A percentile compares a stretch with the other conserved stretches of the same genome.
Evolutionary conservation across 2,113 vertebrate genomes (phyloP).

Genomic region (Gymnogyps californianus): DNA sequence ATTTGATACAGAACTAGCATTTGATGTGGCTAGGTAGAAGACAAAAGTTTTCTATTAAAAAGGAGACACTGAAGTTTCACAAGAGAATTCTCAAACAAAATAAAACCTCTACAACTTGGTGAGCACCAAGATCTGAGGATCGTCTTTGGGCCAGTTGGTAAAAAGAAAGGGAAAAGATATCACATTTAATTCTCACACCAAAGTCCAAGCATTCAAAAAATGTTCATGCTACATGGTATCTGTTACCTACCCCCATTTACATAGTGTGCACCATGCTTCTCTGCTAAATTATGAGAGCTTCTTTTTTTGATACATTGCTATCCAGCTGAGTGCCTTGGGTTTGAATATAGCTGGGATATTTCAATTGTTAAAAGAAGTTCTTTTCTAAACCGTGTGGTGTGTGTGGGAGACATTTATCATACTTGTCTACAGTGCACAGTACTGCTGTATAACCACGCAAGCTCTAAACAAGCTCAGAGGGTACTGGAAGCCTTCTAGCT

Average conservation of each 20-base stretch:
- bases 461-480: background rate
- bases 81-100: background rate
- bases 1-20: background rate
- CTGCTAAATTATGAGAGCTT: background rate
- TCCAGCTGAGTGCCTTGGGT: background rate
- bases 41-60: background rate
- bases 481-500: background rate
- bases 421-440: background rate
- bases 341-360: background rate
- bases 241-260: background rate
- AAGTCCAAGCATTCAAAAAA: background rate
- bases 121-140: background rate
- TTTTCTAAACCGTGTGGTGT: background rate
- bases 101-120: background rate
- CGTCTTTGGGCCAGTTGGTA: background rate
- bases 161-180: background rate
- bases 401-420: background rate
- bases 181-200: background rate
- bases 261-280: rapidly evolving
- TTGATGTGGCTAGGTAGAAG: background rate
- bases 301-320: background rate
- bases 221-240: background rate
- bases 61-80: background rate
- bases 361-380: background rate
- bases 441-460: background rate